Evolutionary conservation across 1,140 invertebrate species (phyloP), one percentile per base, ranked within the genome.

Genomic region (Penaeus indicus): DNA sequence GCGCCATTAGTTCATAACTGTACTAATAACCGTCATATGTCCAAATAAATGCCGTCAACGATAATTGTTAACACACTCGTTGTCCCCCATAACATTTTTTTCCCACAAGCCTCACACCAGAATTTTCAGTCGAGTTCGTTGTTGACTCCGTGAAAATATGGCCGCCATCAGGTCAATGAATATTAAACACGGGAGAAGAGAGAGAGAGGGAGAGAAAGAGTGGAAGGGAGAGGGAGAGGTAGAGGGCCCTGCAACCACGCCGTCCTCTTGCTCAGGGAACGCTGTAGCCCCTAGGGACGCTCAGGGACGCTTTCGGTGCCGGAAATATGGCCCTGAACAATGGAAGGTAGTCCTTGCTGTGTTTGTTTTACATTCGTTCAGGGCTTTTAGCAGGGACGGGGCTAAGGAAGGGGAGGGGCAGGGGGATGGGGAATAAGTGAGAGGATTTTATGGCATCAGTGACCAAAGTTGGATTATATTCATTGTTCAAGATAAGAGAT

Each of bases 11-110:
- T 87, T 87, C 78, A 81, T 87, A 87, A 81, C 78, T 87, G 22
- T n/a, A 54, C 62, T 87, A 87, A 87, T 87, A 54, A 79, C 19
- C 85, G 78, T 87, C 64, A 87, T 87, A 87, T 86, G 25, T 78
- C 27, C 75, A 77, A 86, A 86, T 86, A 86, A 86, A 86, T 87
- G 85, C 78, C 63, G 72, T 63, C 85, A 42, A 81, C 62, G 69
- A 87, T 87, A 87, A 87, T 87, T 80, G 85, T 87, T 88, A 83
- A 83, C 81, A 62, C 86, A 83, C 80, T 88, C 86, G 79, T 84
- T 88, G 42, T 83, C 60, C 69, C n/a, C 81, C 81, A 77, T 84
- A 77, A 83, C 81, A 80, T 54, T 84, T 88, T 84, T 88, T 84
- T 88, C 72, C 79, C 79, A 63, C 67, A 81, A 81, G 67, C 79